Conservation (phyloP, 2,888 invertebrate species). For the Lasius platythorax region DNA sequence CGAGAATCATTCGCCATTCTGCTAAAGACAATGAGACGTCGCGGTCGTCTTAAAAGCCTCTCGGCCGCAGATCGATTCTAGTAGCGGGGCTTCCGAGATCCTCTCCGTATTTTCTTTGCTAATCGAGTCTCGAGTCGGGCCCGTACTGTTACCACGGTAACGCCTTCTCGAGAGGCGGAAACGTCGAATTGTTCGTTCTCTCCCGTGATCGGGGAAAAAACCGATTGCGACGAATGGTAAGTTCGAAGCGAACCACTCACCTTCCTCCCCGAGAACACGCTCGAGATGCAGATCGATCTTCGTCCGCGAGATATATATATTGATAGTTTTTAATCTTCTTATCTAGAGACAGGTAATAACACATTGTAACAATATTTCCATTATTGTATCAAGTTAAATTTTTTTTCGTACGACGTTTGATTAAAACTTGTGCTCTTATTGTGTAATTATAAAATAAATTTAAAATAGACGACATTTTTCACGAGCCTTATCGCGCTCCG, state of each 20-base stretch:
- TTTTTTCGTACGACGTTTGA: constrained; percentile 17
- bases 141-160: constrained; percentile 80
- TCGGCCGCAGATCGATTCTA: constrained; percentile 78
- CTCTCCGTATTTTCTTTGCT: constrained; percentile 81
- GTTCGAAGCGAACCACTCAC: constrained; percentile 28
- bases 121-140: constrained; percentile 80
- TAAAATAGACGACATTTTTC: constrained; percentile 4
- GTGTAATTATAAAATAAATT: constrained; percentile 24
- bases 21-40: constrained; percentile 73
- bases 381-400: background rate
- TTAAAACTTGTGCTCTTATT: constrained; percentile 6
- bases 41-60: constrained; percentile 80
- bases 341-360: background rate
- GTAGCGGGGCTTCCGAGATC: constrained; percentile 66
- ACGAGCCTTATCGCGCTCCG: constrained; percentile 29
- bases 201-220: constrained; percentile 49
- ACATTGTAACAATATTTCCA: background rate
- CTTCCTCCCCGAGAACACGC: constrained; percentile 57
- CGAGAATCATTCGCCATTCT: constrained; percentile 58
- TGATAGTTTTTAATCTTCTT: background rate
- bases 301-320: constrained; percentile 3
- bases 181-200: constrained; percentile 55
- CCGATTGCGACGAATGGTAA: constrained; percentile 44
- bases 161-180: constrained; percentile 68
- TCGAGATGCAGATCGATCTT: constrained; percentile 76